Percentiles rank a stretch among this genome's conserved stretches.
These are phyloP conservation scores for Morinoia aosen DNA, from an alignment of 2,888 invertebrate species.

Conservation along the genomic window DNA sequence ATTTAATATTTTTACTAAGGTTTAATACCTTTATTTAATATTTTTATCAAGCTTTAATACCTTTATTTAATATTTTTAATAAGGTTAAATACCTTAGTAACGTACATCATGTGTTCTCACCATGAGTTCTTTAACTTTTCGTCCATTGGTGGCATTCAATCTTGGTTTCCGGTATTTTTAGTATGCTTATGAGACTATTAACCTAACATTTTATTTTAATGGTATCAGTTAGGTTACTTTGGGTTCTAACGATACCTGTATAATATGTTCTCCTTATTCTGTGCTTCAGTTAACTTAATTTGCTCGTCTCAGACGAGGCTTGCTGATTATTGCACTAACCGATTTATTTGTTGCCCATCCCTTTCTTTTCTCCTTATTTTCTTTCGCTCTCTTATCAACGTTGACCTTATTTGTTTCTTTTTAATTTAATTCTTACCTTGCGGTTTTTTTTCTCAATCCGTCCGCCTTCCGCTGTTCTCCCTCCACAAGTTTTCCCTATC, in stretches of 20 bases:
- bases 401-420: background rate
- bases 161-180: background rate
- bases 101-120: background rate
- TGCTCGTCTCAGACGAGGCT: background rate
- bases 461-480: no score
- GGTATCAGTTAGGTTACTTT: background rate
- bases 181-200: background rate
- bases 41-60: no score
- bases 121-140: background rate
- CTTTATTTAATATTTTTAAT: no score
- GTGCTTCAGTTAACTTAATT: background rate
- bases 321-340: background rate
- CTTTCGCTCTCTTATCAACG: background rate
- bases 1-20: no score
- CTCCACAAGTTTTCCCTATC: no score
- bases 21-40: background rate
- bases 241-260: background rate
- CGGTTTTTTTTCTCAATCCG: no score
- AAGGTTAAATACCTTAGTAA: background rate
- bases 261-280: background rate
- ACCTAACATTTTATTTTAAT: background rate
- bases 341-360: background rate
- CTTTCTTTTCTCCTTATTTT: background rate
- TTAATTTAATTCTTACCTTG: no score
- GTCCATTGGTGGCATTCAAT: background rate